Percentiles rank a stretch among this genome's conserved stretches.
These are phyloP conservation scores for Hydrophis major DNA, from an alignment of 2,797 vertebrate genomes.

Conservation along the genomic window DNA sequence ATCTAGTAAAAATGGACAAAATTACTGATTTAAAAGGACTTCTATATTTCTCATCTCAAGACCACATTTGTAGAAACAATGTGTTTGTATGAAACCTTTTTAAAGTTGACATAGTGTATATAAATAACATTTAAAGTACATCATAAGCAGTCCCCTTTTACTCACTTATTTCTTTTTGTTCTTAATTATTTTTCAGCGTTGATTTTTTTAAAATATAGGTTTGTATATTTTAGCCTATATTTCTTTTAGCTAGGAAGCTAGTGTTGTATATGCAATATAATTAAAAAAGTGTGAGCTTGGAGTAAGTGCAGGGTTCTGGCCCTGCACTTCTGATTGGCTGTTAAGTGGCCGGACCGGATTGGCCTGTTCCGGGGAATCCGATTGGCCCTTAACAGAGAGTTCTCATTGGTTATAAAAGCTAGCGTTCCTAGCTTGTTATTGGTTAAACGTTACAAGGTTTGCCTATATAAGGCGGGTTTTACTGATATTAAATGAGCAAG, in stretches of 20 bases:
- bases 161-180: slow-evolving; percentile 57
- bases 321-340: no score
- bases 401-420: no score
- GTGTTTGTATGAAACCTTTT: slow-evolving; percentile 55
- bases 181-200: slow-evolving; percentile 51
- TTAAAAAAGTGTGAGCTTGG: no score
- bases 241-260: slow-evolving; percentile 24
- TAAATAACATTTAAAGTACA: slow-evolving; percentile 52
- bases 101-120: slow-evolving; percentile 46
- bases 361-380: no score
- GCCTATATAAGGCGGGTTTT: no score
- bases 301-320: no score
- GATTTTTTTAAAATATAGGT: slow-evolving; percentile 31
- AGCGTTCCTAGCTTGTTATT: no score
- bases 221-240: slow-evolving; percentile 25
- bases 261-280: no score
- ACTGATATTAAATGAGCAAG: no score
- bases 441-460: no score
- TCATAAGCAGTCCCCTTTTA: slow-evolving; percentile 48
- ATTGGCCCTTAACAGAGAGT: no score
- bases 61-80: slow-evolving; percentile 54
- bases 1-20: slow-evolving; percentile 50
- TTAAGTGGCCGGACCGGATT: no score
- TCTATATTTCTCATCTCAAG: slow-evolving; percentile 61
- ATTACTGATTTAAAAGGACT: slow-evolving; percentile 56